Percentiles rank a stretch among this genome's conserved stretches.
These are phyloP conservation scores for Spisula subtruncata DNA, from an alignment of 2,888 invertebrate species.

Conservation along the genomic window DNA sequence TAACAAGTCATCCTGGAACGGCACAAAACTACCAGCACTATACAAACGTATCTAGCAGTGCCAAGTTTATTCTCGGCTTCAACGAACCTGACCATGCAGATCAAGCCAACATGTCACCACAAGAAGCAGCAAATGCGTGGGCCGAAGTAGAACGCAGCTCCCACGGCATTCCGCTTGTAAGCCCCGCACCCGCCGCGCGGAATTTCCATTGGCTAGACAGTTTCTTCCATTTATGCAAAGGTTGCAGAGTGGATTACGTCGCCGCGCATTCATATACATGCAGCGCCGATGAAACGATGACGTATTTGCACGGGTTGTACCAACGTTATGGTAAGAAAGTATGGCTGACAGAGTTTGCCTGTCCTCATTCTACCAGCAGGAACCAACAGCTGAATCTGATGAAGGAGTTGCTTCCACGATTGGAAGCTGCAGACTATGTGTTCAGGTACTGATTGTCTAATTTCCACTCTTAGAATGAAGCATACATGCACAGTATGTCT, in stretches of 20 bases:
- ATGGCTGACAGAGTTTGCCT: conserved; percentile 65
- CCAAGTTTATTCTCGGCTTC: conserved; percentile 53
- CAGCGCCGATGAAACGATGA: conserved; percentile 48
- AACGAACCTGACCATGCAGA: conserved; percentile 53
- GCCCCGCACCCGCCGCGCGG: conserved; percentile 47
- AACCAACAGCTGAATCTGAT: conserved; percentile 47
- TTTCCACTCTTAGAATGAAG: too few species aligned
- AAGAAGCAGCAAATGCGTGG: conserved; percentile 53
- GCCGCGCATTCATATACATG: conserved; percentile 60
- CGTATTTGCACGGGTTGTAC: conserved; percentile 42
- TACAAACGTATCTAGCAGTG: conserved; percentile 6
- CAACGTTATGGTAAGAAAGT: conserved; percentile 49
- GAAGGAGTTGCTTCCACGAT: conserved; percentile 46
- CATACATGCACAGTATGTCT: too few species aligned
- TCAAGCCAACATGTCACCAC: conserved; percentile 55
- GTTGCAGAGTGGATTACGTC: conserved; percentile 55
- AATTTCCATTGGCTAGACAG: conserved; percentile 51
- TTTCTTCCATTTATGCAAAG: conserved; percentile 52
- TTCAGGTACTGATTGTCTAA: too few species aligned
- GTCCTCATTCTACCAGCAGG: conserved; percentile 26
- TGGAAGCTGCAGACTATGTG: conserved; percentile 52
- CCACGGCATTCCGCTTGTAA: conserved; percentile 47
- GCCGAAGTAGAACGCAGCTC: conserved; percentile 43
- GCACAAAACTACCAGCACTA: not conserved
- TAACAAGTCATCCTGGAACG: conserved; percentile 7